Evolutionary conservation across 2,797 vertebrate genomes (phyloP), one percentile per base, ranked within the genome.

Genomic region (Champsocephalus gunnari): DNA sequence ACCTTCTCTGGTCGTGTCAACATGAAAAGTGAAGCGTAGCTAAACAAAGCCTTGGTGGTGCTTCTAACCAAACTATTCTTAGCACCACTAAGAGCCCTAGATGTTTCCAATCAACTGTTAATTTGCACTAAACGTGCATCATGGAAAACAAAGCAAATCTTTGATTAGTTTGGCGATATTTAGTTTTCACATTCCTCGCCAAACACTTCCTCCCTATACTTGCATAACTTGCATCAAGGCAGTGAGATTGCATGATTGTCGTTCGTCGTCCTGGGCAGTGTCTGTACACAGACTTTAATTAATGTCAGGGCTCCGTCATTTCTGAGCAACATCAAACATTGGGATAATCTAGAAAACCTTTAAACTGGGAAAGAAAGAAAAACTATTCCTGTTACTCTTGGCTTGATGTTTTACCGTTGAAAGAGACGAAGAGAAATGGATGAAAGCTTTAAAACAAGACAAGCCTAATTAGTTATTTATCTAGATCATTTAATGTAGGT

Each of bases 241-340:
- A 69, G 73, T 78, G 61, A 88, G 85, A 79, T 16, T 69, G 80
- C 90, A 69, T 80, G 90, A 92, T 67, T 77, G 87, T 80, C 84
- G 91, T 94, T 93, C 92, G 89, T 94, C 92, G 92, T 89, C 75
- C 68, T 84, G 85, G 73, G 84, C 87, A 79, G 81, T 73, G 73
- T 83, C 77, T 72, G 72, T 90, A 84, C 51, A 88, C 88, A 88
- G 86, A 89, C 91, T 91, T 85, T 92, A 95, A 95, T 95, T 94
- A 95, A 94, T 90, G 88, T 87, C 91, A 94, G 87, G 72, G 81
- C 89, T 82, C 79, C 85, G 77, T 79, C 81, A 87, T 87, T 94
- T 94, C 73, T 88, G 83, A 87, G 84, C 75, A 84, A 94, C 94
- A 93, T 95, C 93, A 95, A 95, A 96, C 93, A 75, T 82, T 19